Percentiles rank a stretch among this genome's conserved stretches.
phyloP scores from a whole-genome alignment of 2,888 invertebrate genomes.

The Nomada hirtipes region DNA sequence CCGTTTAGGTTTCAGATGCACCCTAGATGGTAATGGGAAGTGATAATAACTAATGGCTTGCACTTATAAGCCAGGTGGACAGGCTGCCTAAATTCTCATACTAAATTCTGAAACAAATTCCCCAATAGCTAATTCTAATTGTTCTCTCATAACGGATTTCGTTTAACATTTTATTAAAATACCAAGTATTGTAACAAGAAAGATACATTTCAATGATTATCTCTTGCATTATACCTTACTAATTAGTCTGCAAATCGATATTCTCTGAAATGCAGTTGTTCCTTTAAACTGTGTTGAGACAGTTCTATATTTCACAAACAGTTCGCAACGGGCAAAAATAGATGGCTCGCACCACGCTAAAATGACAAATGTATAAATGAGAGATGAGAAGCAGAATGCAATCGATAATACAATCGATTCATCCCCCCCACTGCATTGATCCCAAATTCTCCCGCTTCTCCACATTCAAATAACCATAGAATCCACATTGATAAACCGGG shows the following conservation, averaged over 20 bases:
- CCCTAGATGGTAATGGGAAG: constrained; percentile 62
- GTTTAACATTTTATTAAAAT: too few species aligned
- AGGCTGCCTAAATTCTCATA: background rate
- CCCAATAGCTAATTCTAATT: background rate
- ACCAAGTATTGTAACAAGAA: too few species aligned
- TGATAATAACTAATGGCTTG: constrained; percentile 61
- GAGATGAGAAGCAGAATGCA: background rate
- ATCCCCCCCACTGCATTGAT: background rate
- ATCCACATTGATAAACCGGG: constrained; percentile 31
- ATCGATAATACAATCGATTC: constrained; percentile 62
- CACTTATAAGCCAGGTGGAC: constrained; percentile 24
- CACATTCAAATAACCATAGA: constrained; percentile 57
- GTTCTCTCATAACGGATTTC: background rate
- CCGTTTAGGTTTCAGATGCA: constrained; percentile 54
- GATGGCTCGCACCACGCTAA: too few species aligned
- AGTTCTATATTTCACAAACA: too few species aligned
- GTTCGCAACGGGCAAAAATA: too few species aligned
- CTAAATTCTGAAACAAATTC: background rate
- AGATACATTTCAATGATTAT: too few species aligned
- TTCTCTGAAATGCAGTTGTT: too few species aligned
- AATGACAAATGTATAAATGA: too few species aligned
- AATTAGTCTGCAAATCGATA: too few species aligned
- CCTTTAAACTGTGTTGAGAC: too few species aligned
- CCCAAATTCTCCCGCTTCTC: constrained; percentile 11
- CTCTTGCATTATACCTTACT: too few species aligned